Evolutionary conservation across 2,888 invertebrate species (phyloP).

Genomic region (Heteromurus nitidus): DNA sequence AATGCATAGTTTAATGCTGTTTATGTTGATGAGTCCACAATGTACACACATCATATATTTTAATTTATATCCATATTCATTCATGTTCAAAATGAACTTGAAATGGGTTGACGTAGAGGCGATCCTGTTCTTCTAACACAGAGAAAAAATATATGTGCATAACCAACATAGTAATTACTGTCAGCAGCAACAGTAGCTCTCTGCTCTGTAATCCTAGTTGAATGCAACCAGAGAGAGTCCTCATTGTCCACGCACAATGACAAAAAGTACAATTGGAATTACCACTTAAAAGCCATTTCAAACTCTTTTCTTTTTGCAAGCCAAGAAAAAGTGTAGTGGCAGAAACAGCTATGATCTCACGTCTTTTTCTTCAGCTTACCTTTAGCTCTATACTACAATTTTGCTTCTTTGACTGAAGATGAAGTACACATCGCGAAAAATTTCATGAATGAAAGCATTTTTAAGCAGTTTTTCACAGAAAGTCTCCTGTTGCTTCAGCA

Average conservation of each 20-base stretch:
- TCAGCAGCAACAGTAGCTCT: conserved; percentile 32
- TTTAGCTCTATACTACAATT: background rate
- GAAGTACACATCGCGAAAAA: too few species aligned
- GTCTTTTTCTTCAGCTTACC: background rate
- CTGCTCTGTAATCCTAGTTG: background rate
- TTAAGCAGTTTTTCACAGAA: conserved; percentile 34
- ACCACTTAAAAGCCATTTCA: conserved; percentile 26
- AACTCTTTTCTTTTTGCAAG: background rate
- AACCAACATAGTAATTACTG: background rate
- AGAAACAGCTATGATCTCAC: background rate
- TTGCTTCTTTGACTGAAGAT: too few species aligned
- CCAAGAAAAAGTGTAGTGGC: background rate
- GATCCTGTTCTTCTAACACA: too few species aligned
- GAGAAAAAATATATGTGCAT: too few species aligned
- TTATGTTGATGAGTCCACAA: background rate
- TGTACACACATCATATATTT: background rate
- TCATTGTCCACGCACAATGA: background rate
- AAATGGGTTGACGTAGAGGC: too few species aligned
- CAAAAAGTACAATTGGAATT: conserved; percentile 18
- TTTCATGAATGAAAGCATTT: conserved; percentile 33
- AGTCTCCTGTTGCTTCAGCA: conserved; percentile 18
- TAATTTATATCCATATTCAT: background rate
- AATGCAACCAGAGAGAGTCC: background rate
- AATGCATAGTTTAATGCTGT: background rate
- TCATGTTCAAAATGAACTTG: too few species aligned